These are phyloP conservation scores for Poeciliopsis paucimaculata DNA, from an alignment of 2,797 vertebrate species.

Conservation along the genomic window DNA sequence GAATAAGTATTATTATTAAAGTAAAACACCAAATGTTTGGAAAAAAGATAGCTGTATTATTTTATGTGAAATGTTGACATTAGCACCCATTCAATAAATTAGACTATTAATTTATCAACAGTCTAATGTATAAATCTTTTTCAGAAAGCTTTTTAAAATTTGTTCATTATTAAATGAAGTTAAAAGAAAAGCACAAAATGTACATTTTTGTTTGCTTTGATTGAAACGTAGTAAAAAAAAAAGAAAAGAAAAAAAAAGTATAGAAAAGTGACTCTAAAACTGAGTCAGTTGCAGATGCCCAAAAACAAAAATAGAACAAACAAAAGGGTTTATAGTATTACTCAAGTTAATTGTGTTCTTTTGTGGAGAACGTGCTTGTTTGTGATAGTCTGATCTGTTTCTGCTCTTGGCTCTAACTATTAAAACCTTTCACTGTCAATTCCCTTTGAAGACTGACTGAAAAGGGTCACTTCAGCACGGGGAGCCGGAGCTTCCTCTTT, in stretches of 20 bases:
- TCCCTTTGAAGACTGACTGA: slow-evolving; percentile 39
- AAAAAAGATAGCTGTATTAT: too few species aligned
- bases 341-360: neutral
- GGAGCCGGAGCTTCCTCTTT: slow-evolving; percentile 19
- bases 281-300: neutral
- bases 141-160: too few species aligned
- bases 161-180: too few species aligned
- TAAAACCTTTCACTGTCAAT: slow-evolving; percentile 18
- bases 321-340: neutral
- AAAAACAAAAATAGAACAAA: neutral
- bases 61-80: too few species aligned
- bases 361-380: neutral
- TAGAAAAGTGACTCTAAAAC: neutral
- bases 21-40: too few species aligned
- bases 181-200: neutral
- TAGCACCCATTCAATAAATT: too few species aligned
- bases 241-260: neutral
- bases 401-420: slow-evolving; percentile 20
- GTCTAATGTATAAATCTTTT: too few species aligned
- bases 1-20: too few species aligned
- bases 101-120: too few species aligned
- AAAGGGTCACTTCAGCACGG: slow-evolving; percentile 35
- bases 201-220: neutral
- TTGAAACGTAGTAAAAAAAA: neutral
- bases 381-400: neutral